phyloP scores from a whole-genome alignment of 2,113 vertebrate species.

The Chaenocephalus aceratus region DNA sequence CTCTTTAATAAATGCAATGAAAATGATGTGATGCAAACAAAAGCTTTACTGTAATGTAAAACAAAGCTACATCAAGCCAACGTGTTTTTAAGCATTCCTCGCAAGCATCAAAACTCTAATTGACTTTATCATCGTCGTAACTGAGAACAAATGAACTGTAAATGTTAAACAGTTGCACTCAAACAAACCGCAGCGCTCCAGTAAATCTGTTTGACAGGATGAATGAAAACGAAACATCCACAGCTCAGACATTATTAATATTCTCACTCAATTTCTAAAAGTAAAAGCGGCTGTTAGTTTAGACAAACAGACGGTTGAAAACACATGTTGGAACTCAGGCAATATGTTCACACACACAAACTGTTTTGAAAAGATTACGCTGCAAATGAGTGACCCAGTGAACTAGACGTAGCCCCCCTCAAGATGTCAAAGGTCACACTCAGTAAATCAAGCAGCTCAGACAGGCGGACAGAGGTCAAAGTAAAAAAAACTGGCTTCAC shows the following conservation, averaged over 20 bases:
- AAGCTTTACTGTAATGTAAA: constrained; percentile 27
- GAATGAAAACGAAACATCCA: constrained; percentile 46
- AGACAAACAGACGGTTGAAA: neutral
- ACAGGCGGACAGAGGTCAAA: constrained; percentile 54
- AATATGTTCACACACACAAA: constrained; percentile 1
- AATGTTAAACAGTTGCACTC: constrained; percentile 32
- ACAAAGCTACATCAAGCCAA: constrained; percentile 29
- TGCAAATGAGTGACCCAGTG: constrained; percentile 64
- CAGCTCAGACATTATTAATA: constrained; percentile 39
- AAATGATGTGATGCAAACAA: constrained; percentile 21
- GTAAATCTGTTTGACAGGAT: constrained; percentile 37
- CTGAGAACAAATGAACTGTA: constrained; percentile 49
- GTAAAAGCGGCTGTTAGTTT: neutral
- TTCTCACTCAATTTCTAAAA: constrained; percentile 28
- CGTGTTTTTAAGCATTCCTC: constrained; percentile 32
- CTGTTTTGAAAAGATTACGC: constrained; percentile 50
- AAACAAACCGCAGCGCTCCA: constrained; percentile 4
- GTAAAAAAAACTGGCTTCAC: constrained; percentile 31
- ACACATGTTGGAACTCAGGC: neutral
- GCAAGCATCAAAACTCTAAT: constrained; percentile 21
- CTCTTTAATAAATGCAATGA: constrained; percentile 2
- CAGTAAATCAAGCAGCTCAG: constrained; percentile 50
- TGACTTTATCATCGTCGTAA: constrained; percentile 43
- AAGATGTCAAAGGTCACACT: constrained; percentile 65
- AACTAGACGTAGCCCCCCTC: constrained; percentile 62